These are phyloP conservation scores for Dicrurus megarhynchus DNA, from an alignment of 2,113 vertebrate genomes.

Conservation along the genomic window DNA sequence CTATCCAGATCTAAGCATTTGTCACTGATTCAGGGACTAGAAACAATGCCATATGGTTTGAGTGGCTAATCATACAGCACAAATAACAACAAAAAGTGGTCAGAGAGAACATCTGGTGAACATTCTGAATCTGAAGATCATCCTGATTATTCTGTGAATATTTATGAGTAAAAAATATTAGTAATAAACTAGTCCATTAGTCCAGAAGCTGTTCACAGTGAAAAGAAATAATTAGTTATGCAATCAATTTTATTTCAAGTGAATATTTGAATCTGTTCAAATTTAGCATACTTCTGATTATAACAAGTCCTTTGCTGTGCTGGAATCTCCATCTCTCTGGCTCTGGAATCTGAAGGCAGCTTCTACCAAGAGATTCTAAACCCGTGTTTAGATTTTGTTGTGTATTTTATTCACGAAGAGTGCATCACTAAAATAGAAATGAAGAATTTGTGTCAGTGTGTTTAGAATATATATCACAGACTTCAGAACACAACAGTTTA, in stretches of 20 bases:
- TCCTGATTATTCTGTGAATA: conserved; percentile 5
- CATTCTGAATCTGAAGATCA: conserved; percentile 19
- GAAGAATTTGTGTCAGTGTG: background rate
- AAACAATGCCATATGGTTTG: background rate
- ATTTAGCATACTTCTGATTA: background rate
- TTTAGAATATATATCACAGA: background rate
- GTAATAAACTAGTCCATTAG: background rate
- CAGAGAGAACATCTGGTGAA: conserved; percentile 42
- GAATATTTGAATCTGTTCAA: background rate
- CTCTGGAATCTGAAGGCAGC: background rate
- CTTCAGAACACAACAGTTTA: background rate
- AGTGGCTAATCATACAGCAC: background rate
- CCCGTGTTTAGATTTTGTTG: background rate
- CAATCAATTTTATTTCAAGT: background rate
- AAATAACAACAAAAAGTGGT: background rate
- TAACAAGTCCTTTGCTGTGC: background rate
- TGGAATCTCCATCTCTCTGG: background rate
- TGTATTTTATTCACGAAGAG: background rate
- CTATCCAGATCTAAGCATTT: conserved; percentile 10
- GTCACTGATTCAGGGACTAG: background rate
- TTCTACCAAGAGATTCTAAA: background rate
- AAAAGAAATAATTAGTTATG: background rate
- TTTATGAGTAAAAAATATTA: background rate
- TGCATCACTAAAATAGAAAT: background rate
- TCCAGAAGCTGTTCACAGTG: background rate